Base-by-base conservation (phyloP, 1,140 invertebrate species). In the Apis dorsata region DNA sequence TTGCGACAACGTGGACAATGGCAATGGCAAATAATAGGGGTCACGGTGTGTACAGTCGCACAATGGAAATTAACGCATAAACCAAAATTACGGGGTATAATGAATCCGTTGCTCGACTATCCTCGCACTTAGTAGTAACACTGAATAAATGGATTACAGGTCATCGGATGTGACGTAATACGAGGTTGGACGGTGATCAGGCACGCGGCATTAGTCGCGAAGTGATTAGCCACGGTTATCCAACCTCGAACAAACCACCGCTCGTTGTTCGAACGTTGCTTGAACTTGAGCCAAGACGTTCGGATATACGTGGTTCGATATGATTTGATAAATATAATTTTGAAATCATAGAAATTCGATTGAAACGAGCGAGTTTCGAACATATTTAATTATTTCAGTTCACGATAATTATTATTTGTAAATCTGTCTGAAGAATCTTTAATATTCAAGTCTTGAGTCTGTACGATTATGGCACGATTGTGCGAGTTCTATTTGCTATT, bases 151-250 rank as follows among this genome's bases (percentile, higher is more conserved):
- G 28, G 83, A 85, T 85, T 81, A 76, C 72, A 65, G 72, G 60
- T 2, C 55, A 88, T 83, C 69, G 87, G 74, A 60, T 34, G 57
- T 49, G 59, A 59, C 74, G 82, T 81, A 74, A 84, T 74, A 28
- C 65, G 83, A 34, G 74, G 60, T 57, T 59, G 44, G 59, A n/a
- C 51, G 79, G 81, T 90, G 89, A 90, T 89, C 86, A 81, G 86
- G 77, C 83, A 79, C 79, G 84, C 69, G 84, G 84, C 74, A 84
- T 90, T 85, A 87, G 82, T 86, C 65, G 88, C 53, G 68, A 63
- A 71, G 81, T 87, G 88, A 90, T 90, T 87, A 89, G 84, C 59
- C 69, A 83, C 80, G 84, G 84, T 87, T 90, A 90, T 86, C 86
- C 88, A 63, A 88, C 86, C 81, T 86, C 86, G 87, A 89, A 89